phyloP scores from a whole-genome alignment of 2,113 vertebrate genomes.

The Geococcyx californianus region DNA sequence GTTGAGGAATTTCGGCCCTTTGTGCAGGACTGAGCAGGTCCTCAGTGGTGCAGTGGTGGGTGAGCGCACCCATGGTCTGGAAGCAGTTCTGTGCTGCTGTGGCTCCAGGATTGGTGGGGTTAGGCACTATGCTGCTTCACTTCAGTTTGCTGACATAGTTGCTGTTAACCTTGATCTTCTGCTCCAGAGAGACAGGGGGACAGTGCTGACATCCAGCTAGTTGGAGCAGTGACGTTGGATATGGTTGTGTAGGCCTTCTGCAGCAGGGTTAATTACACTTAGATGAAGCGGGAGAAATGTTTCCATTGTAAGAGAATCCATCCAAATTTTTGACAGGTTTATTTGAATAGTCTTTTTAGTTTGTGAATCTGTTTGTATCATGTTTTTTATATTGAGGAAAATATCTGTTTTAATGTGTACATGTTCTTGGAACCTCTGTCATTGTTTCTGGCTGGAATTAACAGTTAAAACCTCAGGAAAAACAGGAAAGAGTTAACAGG shows the following conservation, averaged over 20 bases:
- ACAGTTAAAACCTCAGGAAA: not conserved
- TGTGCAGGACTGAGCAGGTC: not conserved
- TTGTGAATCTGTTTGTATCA: not conserved
- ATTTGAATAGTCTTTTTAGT: not conserved
- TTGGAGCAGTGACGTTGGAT: not conserved
- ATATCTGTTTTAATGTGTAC: not conserved
- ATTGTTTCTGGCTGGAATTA: not conserved
- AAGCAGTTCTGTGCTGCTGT: not conserved
- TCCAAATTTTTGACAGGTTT: not conserved
- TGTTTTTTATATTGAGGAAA: not conserved
- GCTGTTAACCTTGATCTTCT: not conserved
- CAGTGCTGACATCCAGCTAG: not conserved
- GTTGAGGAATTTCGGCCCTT: not conserved
- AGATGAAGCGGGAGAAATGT: not conserved
- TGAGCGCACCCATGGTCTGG: not conserved
- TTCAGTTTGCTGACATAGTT: not conserved
- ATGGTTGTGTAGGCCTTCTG: not conserved
- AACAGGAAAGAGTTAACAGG: conserved; percentile 17
- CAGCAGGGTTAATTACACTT: not conserved
- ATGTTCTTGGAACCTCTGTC: not conserved
- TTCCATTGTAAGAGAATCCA: not conserved
- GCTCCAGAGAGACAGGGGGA: not conserved
- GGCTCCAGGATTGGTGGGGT: not conserved
- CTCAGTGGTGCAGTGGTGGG: not conserved
- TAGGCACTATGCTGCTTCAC: not conserved